These are phyloP conservation scores for Dusona sp. DNA, from an alignment of 2,888 invertebrate species.

Conservation along the genomic window DNA sequence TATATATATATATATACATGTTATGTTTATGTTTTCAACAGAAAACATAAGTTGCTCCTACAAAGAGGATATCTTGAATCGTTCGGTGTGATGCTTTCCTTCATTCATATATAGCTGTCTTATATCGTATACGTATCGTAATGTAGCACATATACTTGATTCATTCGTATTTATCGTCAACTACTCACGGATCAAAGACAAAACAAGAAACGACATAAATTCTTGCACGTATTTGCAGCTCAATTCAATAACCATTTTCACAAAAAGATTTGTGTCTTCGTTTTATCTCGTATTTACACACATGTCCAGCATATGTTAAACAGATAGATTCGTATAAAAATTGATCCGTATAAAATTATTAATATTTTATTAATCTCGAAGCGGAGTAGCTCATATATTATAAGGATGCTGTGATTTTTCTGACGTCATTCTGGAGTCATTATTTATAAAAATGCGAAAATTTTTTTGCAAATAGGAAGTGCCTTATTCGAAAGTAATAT, in stretches of 20 bases:
- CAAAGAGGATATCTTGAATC: conserved; percentile 42
- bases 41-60: conserved; percentile 47
- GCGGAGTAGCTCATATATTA: no score
- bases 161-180: conserved; percentile 50
- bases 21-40: no score
- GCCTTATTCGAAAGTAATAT: background rate
- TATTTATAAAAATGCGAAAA: background rate
- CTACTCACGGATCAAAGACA: conserved; percentile 3
- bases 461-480: background rate
- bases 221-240: conserved; percentile 44
- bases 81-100: conserved; percentile 43
- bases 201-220: conserved; percentile 38
- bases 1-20: background rate
- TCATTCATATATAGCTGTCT: conserved; percentile 40
- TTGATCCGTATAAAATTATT: no score
- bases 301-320: background rate
- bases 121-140: conserved; percentile 26
- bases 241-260: conserved; percentile 11
- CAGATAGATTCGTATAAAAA: background rate
- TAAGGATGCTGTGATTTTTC: background rate
- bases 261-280: background rate
- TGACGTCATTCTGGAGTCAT: background rate
- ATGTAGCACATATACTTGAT: conserved; percentile 57
- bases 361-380: no score
- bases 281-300: conserved; percentile 9